Percentiles rank a stretch among this genome's conserved stretches.
phyloP scores from a whole-genome alignment of 2,888 invertebrate genomes.

The Osmoderma eremita region DNA sequence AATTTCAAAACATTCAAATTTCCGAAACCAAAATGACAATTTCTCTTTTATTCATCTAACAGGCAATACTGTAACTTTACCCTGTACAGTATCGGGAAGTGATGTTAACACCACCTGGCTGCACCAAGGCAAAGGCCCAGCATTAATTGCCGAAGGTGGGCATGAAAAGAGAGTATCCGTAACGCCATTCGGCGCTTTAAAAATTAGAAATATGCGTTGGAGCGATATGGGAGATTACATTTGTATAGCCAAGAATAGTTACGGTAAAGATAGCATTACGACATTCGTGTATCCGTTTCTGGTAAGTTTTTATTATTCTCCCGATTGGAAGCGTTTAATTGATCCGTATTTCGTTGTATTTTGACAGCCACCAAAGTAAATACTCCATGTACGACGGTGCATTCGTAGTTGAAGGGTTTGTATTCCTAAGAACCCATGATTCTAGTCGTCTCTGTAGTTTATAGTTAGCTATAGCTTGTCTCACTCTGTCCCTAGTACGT shows the following conservation, averaged over 20 bases:
- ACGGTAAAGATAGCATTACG: constrained; percentile 70
- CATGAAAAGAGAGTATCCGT: constrained; percentile 63
- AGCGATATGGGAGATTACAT: constrained; percentile 84
- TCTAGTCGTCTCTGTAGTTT: constrained; percentile 32
- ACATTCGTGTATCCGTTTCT: constrained; percentile 81
- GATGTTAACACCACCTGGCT: constrained; percentile 75
- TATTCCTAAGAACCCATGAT: constrained; percentile 15
- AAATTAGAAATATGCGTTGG: constrained; percentile 79
- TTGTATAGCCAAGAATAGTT: constrained; percentile 76
- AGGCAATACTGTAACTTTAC: constrained; percentile 73
- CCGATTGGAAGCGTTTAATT: not conserved
- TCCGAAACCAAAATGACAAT: too few relatives aligned
- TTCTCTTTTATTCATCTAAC: constrained; percentile 39
- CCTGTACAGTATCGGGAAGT: constrained; percentile 76
- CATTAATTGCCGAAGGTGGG: constrained; percentile 65
- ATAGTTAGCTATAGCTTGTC: too few relatives aligned
- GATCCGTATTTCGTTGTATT: constrained; percentile 1
- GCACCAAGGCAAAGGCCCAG: too few relatives aligned
- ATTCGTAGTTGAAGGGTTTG: not conserved
- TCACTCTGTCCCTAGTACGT: too few relatives aligned
- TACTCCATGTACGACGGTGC: too few relatives aligned
- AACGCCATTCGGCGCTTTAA: constrained; percentile 78
- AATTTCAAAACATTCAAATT: not conserved
- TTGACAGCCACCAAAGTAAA: constrained; percentile 13
- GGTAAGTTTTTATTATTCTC: constrained; percentile 48